phyloP scores from a whole-genome alignment of 37 sponge, comb jelly and placozoan species.

The Oopsacas minuta region DNA sequence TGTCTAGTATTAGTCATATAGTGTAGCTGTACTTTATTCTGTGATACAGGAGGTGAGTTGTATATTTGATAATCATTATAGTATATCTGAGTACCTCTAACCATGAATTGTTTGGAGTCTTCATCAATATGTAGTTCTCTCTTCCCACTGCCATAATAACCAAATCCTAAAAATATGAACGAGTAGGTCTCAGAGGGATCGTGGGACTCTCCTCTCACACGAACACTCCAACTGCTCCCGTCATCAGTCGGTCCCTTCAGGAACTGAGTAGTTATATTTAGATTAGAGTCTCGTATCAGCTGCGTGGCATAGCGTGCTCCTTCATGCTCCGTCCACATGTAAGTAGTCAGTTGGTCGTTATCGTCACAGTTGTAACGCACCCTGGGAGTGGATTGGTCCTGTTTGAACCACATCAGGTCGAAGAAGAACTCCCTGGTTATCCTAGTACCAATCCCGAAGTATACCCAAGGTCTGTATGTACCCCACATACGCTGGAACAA shows the following conservation, averaged over 20 bases:
- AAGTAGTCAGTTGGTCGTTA: not conserved
- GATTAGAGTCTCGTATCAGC: conserved; percentile 18
- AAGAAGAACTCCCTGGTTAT: conserved; percentile 25
- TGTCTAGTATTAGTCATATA: not conserved
- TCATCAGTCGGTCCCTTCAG: not conserved
- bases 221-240: not conserved
- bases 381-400: not conserved
- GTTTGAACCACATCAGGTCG: conserved; percentile 37
- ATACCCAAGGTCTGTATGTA: conserved; percentile 35
- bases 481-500: conserved; percentile 18
- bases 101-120: not conserved
- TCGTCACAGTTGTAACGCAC: conserved; percentile 18
- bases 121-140: not conserved
- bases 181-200: not conserved
- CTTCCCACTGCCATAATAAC: not conserved
- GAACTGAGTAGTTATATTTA: conserved; percentile 24
- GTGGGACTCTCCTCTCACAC: conserved; percentile 10
- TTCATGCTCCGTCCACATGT: conserved; percentile 27
- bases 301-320: conserved; percentile 26
- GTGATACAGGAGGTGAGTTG: not conserved
- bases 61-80: not conserved
- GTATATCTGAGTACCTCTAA: not conserved
- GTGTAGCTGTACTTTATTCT: not conserved
- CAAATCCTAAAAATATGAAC: not conserved
- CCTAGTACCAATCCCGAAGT: conserved; percentile 42